Evolutionary conservation across 2,113 vertebrate species (phyloP).

Genomic region (Cephalopholis sonnerati): DNA sequence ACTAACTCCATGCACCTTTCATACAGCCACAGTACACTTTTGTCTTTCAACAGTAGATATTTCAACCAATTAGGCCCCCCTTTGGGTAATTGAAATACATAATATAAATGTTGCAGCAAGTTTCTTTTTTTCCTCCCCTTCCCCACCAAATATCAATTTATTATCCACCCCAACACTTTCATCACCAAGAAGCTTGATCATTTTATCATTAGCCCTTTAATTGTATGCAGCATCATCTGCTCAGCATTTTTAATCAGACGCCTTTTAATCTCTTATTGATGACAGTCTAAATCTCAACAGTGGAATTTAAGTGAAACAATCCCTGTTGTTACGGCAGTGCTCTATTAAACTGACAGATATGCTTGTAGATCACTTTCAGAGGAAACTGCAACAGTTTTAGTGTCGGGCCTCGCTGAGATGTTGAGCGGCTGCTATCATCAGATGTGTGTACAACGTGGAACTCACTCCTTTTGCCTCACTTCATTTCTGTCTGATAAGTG

Average conservation of each 20-base stretch:
- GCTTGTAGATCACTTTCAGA: conserved; percentile 59
- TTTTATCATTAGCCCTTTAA: conserved; percentile 76
- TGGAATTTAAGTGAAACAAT: conserved; percentile 73
- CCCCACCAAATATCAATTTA: conserved; percentile 53
- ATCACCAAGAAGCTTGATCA: conserved; percentile 68
- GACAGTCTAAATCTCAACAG: conserved; percentile 68
- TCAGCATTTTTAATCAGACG: conserved; percentile 68
- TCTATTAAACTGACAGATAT: conserved; percentile 64
- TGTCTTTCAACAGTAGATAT: conserved; percentile 40
- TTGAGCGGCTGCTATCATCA: conserved; percentile 29
- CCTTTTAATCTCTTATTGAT: conserved; percentile 80
- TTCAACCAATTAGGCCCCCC: conserved; percentile 55
- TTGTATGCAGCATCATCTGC: conserved; percentile 69
- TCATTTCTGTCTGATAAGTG: conserved; percentile 13
- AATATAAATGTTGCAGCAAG: conserved; percentile 65
- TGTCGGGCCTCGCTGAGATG: conserved; percentile 26
- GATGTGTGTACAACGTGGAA: neutral
- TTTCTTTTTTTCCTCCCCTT: neutral
- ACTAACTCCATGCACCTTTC: conserved; percentile 12
- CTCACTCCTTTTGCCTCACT: neutral
- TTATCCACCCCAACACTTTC: conserved; percentile 63
- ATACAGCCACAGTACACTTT: neutral
- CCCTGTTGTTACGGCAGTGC: conserved; percentile 53
- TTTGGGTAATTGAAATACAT: conserved; percentile 62
- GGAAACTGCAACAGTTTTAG: conserved; percentile 20